These are phyloP conservation scores for Lemur catta DNA, from an alignment of 2,797 vertebrate species.

Conservation along the genomic window DNA sequence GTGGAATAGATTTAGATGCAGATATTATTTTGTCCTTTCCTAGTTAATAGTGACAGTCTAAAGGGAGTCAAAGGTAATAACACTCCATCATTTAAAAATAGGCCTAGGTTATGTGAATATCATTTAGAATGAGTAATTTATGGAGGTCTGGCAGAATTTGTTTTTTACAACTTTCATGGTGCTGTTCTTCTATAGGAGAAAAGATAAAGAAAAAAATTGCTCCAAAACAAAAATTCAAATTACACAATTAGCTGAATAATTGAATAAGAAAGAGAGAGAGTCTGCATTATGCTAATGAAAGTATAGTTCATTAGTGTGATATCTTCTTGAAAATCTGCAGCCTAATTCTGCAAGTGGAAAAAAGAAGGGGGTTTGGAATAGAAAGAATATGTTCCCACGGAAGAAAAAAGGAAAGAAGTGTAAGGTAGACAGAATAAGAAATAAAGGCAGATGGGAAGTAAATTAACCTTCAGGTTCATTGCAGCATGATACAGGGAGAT, in stretches of 20 bases:
- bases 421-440: slow-evolving; percentile 3
- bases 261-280: background rate
- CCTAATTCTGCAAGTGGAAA: background rate
- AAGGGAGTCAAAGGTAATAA: background rate
- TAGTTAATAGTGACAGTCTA: background rate
- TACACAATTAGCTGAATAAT: background rate
- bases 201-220: background rate
- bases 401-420: background rate
- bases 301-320: background rate
- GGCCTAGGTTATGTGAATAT: background rate
- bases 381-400: background rate
- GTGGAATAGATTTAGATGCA: background rate
- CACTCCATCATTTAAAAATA: background rate
- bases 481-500: slow-evolving; percentile 42
- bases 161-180: background rate
- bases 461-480: slow-evolving; percentile 47
- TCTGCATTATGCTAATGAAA: background rate
- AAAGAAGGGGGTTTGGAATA: background rate
- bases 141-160: background rate
- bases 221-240: background rate
- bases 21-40: background rate
- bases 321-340: background rate
- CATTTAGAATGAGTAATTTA: background rate
- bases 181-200: background rate
- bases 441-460: slow-evolving; percentile 61